Base-by-base conservation (phyloP, 2,888 invertebrate species). In the Hecatera dysodea region DNA sequence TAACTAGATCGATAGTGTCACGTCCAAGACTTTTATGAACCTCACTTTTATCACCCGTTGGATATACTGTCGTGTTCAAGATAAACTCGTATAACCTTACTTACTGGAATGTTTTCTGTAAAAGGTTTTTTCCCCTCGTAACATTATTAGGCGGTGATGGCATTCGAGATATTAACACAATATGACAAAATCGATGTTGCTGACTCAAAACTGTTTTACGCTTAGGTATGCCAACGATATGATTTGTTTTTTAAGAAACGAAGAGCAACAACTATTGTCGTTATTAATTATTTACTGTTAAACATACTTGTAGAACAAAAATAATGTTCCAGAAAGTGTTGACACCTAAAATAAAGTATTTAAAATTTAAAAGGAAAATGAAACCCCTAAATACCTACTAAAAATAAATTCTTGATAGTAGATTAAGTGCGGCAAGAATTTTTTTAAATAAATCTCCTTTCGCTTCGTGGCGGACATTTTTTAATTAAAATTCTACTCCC, bases 401-500 rank as follows among this genome's bases (percentile, higher is more conserved):
- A 46, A 73, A 83, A 75, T 71, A 78, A 71, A 67, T 75, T 71
- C 11, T 69, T 61, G 22, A 73, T 77, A 80, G 73, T 72, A 77
- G 68, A 78, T 74, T 67, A 74, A 68, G 57, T 71, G 72, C 59
- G 59, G 69, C 59, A 39, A 53, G 29, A 80, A 82, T 83, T 33
- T 78, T 61, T 63, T 75, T 44, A 74, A 81, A 83, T 85, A 85
- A 85, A 85, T 86, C 75, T 78, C 60, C 66, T 67, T 82, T 84
- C 85, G 67, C 74, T 72, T 64, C 78, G 80, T 73, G 71, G 75
- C 81, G 65, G 86, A 85, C 85, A 85, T 81, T 86, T 90, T 87
- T 90, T 87, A 89, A 90, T 90, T 90, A 89, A 90, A 90, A 90
- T 82, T 86, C 84, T 83, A 79, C 74, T 84, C 76, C 68, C 72